Base-by-base conservation (phyloP, 2,113 vertebrate species). In the Danionella cerebrum region DNA sequence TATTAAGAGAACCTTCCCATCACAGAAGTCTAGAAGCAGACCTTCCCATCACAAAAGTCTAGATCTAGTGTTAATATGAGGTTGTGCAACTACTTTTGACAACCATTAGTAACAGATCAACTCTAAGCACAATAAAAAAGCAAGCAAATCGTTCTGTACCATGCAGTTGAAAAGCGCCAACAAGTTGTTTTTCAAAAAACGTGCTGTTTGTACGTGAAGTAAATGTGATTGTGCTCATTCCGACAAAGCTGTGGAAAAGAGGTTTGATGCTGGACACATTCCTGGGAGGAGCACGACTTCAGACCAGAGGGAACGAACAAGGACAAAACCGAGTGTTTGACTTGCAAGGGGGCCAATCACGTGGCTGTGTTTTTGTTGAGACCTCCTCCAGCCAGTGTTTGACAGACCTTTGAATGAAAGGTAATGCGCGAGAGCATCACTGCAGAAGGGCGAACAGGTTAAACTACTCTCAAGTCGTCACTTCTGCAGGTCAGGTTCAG, bases 311-410 rank as follows among this genome's bases (percentile, higher is more conserved):
- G 16, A 79, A 45, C 0, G 89, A 90, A 41, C 84, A 53, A 59
- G 78, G 71, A 3, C 74, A 80, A 38, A 85, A 71, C 38, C 81
- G 76, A 1, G 84, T 83, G 47, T 78, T 90, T 2, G 85, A 85
- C 13, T 73, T 91, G 2, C 81, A 71, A n/a, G 71, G 81, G 0
- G 71, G 82, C 19, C 78, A n/a, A 1, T 71, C 63, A 19, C 60
- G 63, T 2, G 79, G 85, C 2, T 76, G 76, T 25, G 5, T 91
- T 73, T 78, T 84, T 16, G 60, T 89, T 0, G 89, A 91, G 63
- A 88, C 84, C 0, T 89, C 87, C 1, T 87, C 88, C 73, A 90
- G 89, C 47, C 27, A 74, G 44, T 82, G 84, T 58, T 82, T 91
- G 60, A 85, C 80, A 5, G 85, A 90, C 48, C 75, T 91, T 45